A percentile compares a stretch with the other conserved stretches of the same genome.
phyloP scores from a whole-genome alignment of 1,140 invertebrate genomes.

The Pogonomyrmex californicus region DNA sequence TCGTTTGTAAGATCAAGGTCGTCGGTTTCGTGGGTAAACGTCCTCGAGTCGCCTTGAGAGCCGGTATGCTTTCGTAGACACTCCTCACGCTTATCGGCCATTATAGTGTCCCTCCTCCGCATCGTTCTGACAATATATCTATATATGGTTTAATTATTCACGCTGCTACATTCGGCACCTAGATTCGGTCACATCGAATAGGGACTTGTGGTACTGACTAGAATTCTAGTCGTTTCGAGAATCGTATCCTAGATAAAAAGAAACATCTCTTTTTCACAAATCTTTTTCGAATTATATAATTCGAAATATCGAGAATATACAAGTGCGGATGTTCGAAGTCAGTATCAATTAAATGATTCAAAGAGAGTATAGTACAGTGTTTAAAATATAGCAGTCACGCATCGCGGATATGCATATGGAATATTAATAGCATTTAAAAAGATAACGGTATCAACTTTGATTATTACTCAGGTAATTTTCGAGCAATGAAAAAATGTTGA shows the following conservation, averaged over 20 bases:
- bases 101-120: slow-evolving; percentile 66
- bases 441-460: neutral
- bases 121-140: slow-evolving; percentile 46
- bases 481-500: neutral
- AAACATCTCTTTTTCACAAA: neutral
- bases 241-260: neutral
- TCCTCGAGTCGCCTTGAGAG: slow-evolving; percentile 83
- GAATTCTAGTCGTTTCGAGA: neutral
- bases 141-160: slow-evolving; percentile 50
- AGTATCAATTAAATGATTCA: neutral
- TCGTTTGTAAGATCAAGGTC: slow-evolving; percentile 80
- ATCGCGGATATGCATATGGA: neutral
- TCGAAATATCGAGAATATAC: neutral
- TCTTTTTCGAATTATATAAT: neutral
- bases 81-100: slow-evolving; percentile 65
- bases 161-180: neutral
- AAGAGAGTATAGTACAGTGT: neutral
- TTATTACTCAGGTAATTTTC: neutral
- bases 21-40: slow-evolving; percentile 81
- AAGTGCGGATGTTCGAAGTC: neutral
- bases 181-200: slow-evolving; percentile 7
- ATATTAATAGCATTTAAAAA: neutral
- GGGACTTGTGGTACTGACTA: neutral
- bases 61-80: slow-evolving; percentile 52
- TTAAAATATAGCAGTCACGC: neutral